These are phyloP conservation scores for Melanaphis sacchari DNA, from an alignment of 1,140 invertebrate genomes.

Conservation along the genomic window DNA sequence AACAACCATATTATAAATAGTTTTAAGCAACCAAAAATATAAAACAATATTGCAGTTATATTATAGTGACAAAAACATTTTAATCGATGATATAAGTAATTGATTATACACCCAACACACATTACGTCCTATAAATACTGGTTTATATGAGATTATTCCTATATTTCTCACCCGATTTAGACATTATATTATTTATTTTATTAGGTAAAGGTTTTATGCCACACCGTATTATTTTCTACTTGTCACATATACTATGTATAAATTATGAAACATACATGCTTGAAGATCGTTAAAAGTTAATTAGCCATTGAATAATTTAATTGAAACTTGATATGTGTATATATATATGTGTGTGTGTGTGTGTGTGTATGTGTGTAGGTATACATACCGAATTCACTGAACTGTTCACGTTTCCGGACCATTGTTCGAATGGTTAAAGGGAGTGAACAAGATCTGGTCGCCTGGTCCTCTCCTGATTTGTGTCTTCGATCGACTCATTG, in stretches of 20 bases:
- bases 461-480: background rate
- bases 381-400: no score
- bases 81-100: background rate
- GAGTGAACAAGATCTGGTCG: background rate
- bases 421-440: background rate
- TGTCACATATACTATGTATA: background rate
- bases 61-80: background rate
- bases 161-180: background rate
- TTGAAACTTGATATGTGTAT: background rate
- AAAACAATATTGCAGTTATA: background rate
- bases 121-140: background rate
- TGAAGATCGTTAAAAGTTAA: background rate
- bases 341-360: no score
- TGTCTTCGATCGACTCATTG: background rate
- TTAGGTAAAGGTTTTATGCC: background rate
- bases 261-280: background rate
- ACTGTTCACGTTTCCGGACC: background rate
- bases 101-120: background rate
- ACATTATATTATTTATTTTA: background rate
- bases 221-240: background rate
- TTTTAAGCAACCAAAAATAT: background rate
- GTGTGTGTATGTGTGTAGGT: background rate
- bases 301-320: background rate
- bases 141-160: background rate
- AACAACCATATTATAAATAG: background rate